Conservation (phyloP, 2,888 invertebrate species). For the Plagodis pulveraria region DNA sequence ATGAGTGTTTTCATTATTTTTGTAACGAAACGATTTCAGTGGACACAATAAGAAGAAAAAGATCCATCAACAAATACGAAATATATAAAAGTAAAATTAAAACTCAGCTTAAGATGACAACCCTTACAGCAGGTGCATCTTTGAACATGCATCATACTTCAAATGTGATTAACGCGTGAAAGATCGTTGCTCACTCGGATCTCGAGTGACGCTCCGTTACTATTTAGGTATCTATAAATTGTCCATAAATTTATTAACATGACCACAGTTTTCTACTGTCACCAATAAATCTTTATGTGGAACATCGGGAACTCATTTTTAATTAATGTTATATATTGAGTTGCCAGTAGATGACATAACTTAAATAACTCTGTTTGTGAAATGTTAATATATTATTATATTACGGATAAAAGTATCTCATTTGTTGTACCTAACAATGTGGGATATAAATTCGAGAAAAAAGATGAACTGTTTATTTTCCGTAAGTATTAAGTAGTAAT, state of each 20-base stretch:
- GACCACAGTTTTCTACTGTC: not conserved
- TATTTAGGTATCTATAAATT: slow-evolving; percentile 15
- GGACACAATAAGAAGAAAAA: no score
- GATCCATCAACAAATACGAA: no score
- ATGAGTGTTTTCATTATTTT: no score
- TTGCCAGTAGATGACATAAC: not conserved
- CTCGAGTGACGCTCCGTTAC: slow-evolving; percentile 25
- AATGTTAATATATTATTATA: no score
- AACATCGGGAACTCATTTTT: no score
- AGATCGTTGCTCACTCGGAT: slow-evolving; percentile 50
- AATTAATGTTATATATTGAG: not conserved
- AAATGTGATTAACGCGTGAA: slow-evolving; percentile 60
- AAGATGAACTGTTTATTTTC: no score
- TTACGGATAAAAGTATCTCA: no score
- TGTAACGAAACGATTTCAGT: no score
- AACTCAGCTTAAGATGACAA: slow-evolving; percentile 2
- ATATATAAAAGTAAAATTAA: not conserved
- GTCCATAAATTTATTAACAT: slow-evolving; percentile 21
- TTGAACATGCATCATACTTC: slow-evolving; percentile 69
- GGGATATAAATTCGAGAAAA: no score
- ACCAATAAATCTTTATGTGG: not conserved
- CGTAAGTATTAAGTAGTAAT: no score
- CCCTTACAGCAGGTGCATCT: slow-evolving; percentile 63
- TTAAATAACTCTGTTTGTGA: no score
- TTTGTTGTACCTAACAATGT: no score